Conservation (phyloP, 2,888 invertebrate species). For the Apamea monoglypha region DNA sequence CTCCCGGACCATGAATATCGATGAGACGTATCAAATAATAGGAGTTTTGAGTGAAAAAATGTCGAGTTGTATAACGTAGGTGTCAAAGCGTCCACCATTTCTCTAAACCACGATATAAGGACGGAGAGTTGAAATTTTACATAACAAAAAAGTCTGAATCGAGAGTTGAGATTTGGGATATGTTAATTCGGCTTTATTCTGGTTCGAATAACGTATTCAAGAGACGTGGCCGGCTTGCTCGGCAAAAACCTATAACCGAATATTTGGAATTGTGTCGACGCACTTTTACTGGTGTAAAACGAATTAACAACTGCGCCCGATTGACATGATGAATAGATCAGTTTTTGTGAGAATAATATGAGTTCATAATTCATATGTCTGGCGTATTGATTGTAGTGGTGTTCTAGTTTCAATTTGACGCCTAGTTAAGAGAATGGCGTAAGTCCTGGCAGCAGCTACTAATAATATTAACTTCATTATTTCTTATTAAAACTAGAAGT, state of each 20-base stretch:
- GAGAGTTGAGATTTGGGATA: constrained; percentile 80
- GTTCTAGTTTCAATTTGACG: constrained; percentile 46
- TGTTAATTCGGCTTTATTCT: constrained; percentile 85
- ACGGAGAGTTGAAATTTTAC: constrained; percentile 80
- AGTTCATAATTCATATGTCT: constrained; percentile 59
- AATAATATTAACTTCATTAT: background rate
- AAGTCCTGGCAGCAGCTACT: constrained; percentile 9
- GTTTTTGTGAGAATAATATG: constrained; percentile 67
- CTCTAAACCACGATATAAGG: constrained; percentile 82
- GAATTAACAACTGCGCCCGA: constrained; percentile 79
- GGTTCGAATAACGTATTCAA: constrained; percentile 81
- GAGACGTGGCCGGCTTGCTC: constrained; percentile 74
- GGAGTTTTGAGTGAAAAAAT: constrained; percentile 77
- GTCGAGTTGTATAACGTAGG: constrained; percentile 80
- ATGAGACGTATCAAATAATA: constrained; percentile 84
- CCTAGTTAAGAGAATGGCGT: constrained; percentile 15
- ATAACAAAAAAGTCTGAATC: constrained; percentile 82
- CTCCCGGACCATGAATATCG: constrained; percentile 84
- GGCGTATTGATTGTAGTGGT: constrained; percentile 29
- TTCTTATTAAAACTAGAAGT: background rate
- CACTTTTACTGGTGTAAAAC: constrained; percentile 82
- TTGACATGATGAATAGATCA: constrained; percentile 73
- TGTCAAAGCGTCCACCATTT: constrained; percentile 83
- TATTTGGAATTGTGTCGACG: constrained; percentile 83
- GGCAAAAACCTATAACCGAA: constrained; percentile 84